Conservation (phyloP, 2,888 invertebrate genomes). For the Parnassius mnemosyne region DNA sequence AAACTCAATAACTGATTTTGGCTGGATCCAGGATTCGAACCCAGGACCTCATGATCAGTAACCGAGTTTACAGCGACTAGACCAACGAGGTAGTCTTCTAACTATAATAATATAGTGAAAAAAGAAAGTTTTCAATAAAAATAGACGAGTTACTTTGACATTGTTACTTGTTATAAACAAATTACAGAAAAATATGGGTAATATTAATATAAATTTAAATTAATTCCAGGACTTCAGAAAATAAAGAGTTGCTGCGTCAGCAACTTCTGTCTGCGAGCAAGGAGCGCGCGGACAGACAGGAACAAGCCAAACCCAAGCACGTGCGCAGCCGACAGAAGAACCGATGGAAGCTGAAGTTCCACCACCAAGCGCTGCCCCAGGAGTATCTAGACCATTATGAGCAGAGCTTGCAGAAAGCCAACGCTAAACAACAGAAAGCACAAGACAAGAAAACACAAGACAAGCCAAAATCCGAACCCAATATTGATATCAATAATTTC, state of each 20-base stretch:
- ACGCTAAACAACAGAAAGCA: constrained; percentile 61
- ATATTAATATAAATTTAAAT: background rate
- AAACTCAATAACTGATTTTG: too few species aligned
- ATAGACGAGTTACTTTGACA: too few species aligned
- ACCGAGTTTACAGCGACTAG: too few species aligned
- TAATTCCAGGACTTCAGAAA: constrained; percentile 64
- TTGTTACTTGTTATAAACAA: too few species aligned
- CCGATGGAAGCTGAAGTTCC: constrained; percentile 88
- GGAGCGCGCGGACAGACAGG: constrained; percentile 57
- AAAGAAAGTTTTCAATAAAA: too few species aligned
- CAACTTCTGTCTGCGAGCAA: constrained; percentile 69
- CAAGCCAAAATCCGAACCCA: constrained; percentile 62
- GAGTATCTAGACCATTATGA: constrained; percentile 90
- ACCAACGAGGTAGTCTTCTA: too few species aligned
- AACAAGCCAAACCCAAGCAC: constrained; percentile 59
- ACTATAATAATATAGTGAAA: too few species aligned
- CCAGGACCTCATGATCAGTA: too few species aligned
- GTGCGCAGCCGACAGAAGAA: constrained; percentile 81
- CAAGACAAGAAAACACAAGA: constrained; percentile 52
- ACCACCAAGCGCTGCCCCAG: constrained; percentile 88
- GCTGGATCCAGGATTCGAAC: too few species aligned
- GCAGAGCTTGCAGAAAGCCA: constrained; percentile 82
- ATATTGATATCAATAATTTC: constrained; percentile 60
- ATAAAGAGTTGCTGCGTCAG: constrained; percentile 70
- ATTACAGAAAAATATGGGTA: too few species aligned